A percentile compares a stretch with the other conserved stretches of the same genome.
These are phyloP conservation scores for Cyprinodon brontotheroides DNA, from an alignment of 2,113 vertebrate genomes.

Conservation along the genomic window DNA sequence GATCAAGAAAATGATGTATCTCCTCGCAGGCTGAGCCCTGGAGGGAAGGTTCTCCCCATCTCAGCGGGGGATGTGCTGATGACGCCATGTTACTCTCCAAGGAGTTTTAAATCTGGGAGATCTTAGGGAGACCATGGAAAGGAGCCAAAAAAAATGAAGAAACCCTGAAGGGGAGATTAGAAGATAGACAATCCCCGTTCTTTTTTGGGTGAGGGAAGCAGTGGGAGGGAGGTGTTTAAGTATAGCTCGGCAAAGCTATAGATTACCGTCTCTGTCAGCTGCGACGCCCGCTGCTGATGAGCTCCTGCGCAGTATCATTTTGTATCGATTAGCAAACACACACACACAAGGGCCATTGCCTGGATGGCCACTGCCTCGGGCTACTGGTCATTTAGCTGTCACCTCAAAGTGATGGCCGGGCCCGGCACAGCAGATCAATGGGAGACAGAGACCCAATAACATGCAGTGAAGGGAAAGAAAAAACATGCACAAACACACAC, in stretches of 20 bases:
- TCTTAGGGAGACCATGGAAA: constrained; percentile 33
- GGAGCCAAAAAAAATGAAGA: constrained; percentile 13
- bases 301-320: constrained; percentile 69
- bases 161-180: constrained; percentile 58
- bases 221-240: constrained; percentile 40
- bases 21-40: constrained; percentile 19
- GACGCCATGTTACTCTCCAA: constrained; percentile 55
- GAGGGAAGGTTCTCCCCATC: constrained; percentile 38
- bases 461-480: constrained; percentile 19
- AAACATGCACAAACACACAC: constrained; percentile 20
- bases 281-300: constrained; percentile 71
- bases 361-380: constrained; percentile 62
- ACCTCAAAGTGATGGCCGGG: constrained; percentile 75
- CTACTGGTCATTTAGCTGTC: constrained; percentile 76
- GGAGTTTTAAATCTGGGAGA: constrained; percentile 49
- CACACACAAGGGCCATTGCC: constrained; percentile 56
- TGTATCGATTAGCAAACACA: constrained; percentile 68
- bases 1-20: constrained; percentile 53
- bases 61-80: constrained; percentile 31
- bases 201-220: constrained; percentile 19
- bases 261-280: constrained; percentile 71
- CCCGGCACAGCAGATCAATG: constrained; percentile 65
- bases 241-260: constrained; percentile 68
- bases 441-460: constrained; percentile 51
- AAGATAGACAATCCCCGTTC: constrained; percentile 20